These are phyloP conservation scores for Pycnonotus jocosus DNA, from an alignment of 2,113 vertebrate species.

Conservation along the genomic window DNA sequence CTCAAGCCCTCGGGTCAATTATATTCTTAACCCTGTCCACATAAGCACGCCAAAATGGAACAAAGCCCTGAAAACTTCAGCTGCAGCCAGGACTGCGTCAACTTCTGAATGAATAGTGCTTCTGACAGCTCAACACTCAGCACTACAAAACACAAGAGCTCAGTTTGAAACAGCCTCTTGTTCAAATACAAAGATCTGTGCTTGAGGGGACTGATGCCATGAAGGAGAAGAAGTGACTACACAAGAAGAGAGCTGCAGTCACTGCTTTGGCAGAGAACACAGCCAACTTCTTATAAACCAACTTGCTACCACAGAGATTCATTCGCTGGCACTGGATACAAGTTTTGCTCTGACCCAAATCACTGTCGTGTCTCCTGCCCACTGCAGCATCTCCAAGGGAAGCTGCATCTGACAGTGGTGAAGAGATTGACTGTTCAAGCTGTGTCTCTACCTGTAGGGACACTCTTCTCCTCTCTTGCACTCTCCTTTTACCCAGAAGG, in stretches of 20 bases:
- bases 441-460: slow-evolving; percentile 84
- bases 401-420: accelerated
- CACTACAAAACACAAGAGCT: not conserved
- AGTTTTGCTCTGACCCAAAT: too few relatives aligned
- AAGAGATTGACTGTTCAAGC: not conserved
- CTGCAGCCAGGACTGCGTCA: not conserved
- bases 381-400: not conserved
- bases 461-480: slow-evolving; percentile 98
- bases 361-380: accelerated
- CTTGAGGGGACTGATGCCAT: not conserved
- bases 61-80: not conserved
- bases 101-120: not conserved
- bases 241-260: not conserved
- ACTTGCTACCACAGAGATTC: not conserved
- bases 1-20: not conserved
- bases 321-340: not conserved
- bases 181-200: not conserved
- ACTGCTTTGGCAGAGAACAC: not conserved
- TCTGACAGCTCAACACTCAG: not conserved
- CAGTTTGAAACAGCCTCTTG: slow-evolving; percentile 9
- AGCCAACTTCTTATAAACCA: not conserved
- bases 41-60: not conserved
- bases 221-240: not conserved
- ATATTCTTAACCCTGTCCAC: not conserved
- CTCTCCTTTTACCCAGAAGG: slow-evolving; percentile 99